Percentiles rank a stretch among this genome's conserved stretches.
phyloP scores from a whole-genome alignment of 2,113 vertebrate genomes.

The Alosa alosa region DNA sequence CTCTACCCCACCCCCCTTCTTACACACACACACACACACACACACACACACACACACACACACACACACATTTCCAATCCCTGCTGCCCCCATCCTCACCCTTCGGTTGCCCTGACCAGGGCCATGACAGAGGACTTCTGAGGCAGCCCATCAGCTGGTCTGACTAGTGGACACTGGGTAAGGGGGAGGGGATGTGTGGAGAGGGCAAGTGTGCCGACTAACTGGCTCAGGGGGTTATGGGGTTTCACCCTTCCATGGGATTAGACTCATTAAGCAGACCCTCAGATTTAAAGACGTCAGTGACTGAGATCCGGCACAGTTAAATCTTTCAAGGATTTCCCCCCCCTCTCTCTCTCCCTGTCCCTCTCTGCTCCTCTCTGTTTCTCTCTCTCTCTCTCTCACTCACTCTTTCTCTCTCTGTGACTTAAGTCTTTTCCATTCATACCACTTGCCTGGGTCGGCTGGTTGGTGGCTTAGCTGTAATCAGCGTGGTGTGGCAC shows the following conservation, averaged over 20 bases:
- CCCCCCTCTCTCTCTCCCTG: not conserved
- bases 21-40: not conserved
- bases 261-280: slow-evolving; percentile 41
- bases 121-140: slow-evolving; percentile 68
- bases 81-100: slow-evolving; percentile 29
- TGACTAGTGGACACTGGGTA: not conserved
- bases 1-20: slow-evolving; percentile 40
- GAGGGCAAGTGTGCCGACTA: slow-evolving; percentile 2
- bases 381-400: not conserved
- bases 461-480: not conserved
- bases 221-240: slow-evolving; percentile 53
- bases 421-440: not conserved
- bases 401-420: not conserved
- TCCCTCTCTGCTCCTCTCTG: not conserved
- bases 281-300: slow-evolving; percentile 28
- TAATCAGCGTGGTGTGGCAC: not conserved
- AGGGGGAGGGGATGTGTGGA: slow-evolving; percentile 18
- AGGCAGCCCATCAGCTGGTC: slow-evolving; percentile 40
- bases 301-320: slow-evolving; percentile 1
- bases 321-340: slow-evolving; percentile 33
- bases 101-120: slow-evolving; percentile 65
- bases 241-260: slow-evolving; percentile 19
- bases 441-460: not conserved
- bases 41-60: slow-evolving; percentile 48
- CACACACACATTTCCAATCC: slow-evolving; percentile 35